Base-by-base conservation (phyloP, 1,140 invertebrate genomes). In the Planococcus citri region DNA sequence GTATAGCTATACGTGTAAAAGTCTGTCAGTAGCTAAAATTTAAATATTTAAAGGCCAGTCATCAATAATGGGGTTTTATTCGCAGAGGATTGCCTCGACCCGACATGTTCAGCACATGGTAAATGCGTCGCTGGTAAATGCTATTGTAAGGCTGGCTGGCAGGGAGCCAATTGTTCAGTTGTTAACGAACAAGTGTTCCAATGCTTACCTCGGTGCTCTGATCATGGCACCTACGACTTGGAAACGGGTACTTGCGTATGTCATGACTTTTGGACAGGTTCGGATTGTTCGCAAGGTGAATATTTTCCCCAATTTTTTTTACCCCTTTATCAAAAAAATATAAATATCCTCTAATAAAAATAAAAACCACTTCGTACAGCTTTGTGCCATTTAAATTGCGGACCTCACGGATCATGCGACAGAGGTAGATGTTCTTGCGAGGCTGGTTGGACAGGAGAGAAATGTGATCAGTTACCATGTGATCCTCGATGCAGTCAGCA, bases 111-210 rank as follows among this genome's bases (percentile, higher is more conserved):
- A 20, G 87, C 86, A 27, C 94, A 96, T 76, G 96, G 96, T 0
- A 87, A 88, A 68, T 99, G 96, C 81, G 86, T 94, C 33, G 86
- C 91, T 71, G 95, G 95, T 1, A 88, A 90, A 71, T 98, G 96
- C 79, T 89, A 94, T 74, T 98, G 95, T 80, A 88, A 93, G 75
- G 90, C 90, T 1, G 95, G 96, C 0, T 98, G 95, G 94, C 91
- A 93, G 75, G 95, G 95, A 10, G 86, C 89, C 70, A 87, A 91
- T 71, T 98, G 95, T 76, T 85, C 87, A 72, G 85, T 89, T 73
- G 86, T 92, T 69, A 91, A 95, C 79, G 87, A 91, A 75, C 87
- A 91, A 79, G 88, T 94, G 27, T 91, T 92, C 78, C 86, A 90
- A 71, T 95, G 92, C 78, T 79, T 94, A 70, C 92, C 92, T 0